Base-by-base conservation (phyloP, 2,888 invertebrate genomes). In the Miltochrista miniata region DNA sequence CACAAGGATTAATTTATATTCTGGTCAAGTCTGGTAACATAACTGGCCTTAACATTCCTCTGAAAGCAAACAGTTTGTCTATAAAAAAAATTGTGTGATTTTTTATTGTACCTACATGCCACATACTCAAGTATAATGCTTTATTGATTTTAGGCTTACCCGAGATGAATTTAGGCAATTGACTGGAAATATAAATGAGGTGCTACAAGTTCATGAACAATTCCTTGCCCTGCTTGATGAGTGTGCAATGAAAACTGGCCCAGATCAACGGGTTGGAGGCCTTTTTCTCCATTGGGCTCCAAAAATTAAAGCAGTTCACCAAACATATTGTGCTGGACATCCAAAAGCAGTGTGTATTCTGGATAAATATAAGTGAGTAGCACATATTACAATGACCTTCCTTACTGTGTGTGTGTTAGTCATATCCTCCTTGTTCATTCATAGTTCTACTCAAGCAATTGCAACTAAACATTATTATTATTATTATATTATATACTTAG, bases 341-440 rank as follows among this genome's bases (percentile, higher is more conserved):
- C 99, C 99, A 0, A 94, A 95, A 84, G 98, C 98, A 61, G 98
- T 98, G 41, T 96, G 96, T 77, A 95, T 99, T 69, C 93, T 99
- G 68, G 98, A 98, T 83, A 96, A 96, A 83, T 96, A 96, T 82
- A 97, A 96, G 98, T 98, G 88, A 92, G 94, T 88, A 1, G 15
- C 12, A 38, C 0, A 7, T 7, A 4, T 24, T 24, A 24, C 2
- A 24, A 4, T 4, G 18, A 5, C 5, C 2, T 2, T 24, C n/a
- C n/a, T n/a, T n/a, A n/a, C n/a, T n/a, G n/a, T n/a, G n/a, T n/a
- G n/a, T n/a, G n/a, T n/a, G n/a, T n/a, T n/a, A n/a, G n/a, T n/a
- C n/a, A n/a, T n/a, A n/a, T n/a, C n/a, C n/a, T n/a, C n/a, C n/a
- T n/a, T n/a, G n/a, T n/a, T n/a, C n/a, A n/a, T n/a, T n/a, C n/a